These are phyloP conservation scores for Lerista edwardsae DNA, from an alignment of 2,797 vertebrate species.

Conservation along the genomic window DNA sequence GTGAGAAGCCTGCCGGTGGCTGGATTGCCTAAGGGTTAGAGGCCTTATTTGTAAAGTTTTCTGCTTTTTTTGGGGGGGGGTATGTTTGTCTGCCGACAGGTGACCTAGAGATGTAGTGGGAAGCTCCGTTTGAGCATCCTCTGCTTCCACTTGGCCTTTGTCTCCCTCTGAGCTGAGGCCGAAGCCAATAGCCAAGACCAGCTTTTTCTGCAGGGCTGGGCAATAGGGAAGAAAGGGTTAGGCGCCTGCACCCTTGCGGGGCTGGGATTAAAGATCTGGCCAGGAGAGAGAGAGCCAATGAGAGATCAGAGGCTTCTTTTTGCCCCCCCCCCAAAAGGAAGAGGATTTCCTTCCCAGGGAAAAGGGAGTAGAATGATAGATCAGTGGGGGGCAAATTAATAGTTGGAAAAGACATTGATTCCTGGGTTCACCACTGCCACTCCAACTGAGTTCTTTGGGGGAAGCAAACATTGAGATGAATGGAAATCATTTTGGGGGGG, in stretches of 20 bases:
- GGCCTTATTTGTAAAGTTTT: too few relatives aligned
- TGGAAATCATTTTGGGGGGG: neutral
- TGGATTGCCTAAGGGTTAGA: too few relatives aligned
- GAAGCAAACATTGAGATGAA: too few relatives aligned
- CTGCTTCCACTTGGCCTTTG: neutral
- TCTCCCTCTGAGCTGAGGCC: too few relatives aligned
- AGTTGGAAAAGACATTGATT: neutral
- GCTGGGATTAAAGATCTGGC: constrained; percentile 33
- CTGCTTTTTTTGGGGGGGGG: too few relatives aligned
- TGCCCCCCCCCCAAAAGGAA: constrained; percentile 4
- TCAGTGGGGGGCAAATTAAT: neutral
- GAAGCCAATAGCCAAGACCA: constrained; percentile 9
- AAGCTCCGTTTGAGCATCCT: accelerated
- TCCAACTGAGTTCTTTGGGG: too few relatives aligned
- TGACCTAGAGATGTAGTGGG: neutral
- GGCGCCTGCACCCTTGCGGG: constrained; percentile 55
- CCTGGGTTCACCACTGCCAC: neutral
- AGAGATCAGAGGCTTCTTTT: constrained; percentile 47
- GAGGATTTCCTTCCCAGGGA: constrained; percentile 57
- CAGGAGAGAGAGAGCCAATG: neutral
- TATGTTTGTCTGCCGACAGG: too few relatives aligned
- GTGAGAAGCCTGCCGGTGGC: too few relatives aligned
- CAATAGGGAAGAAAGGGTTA: constrained; percentile 51
- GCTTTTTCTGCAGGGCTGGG: constrained; percentile 44
- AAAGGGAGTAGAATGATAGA: neutral